These are phyloP conservation scores for Lonchura striata DNA, from an alignment of 2,113 vertebrate genomes.

Conservation along the genomic window DNA sequence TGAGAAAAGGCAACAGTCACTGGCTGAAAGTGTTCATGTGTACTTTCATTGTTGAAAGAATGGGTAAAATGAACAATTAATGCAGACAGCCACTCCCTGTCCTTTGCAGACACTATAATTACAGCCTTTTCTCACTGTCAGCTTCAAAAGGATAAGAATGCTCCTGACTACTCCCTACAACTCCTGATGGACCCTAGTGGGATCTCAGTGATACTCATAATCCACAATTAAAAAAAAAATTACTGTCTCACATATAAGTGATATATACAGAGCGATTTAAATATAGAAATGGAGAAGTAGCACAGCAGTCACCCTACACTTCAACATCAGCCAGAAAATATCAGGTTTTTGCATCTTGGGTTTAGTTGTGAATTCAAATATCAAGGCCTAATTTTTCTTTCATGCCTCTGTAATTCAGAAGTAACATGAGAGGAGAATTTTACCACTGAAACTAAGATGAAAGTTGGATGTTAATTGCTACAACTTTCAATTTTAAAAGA, in stretches of 20 bases:
- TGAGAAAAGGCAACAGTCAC: neutral
- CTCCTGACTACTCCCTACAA: neutral
- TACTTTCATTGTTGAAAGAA: neutral
- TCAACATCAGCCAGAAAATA: neutral
- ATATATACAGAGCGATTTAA: neutral
- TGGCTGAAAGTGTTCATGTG: neutral
- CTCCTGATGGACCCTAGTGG: neutral
- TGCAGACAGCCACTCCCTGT: neutral
- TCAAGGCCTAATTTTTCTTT: neutral
- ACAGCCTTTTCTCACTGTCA: neutral
- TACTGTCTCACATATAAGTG: neutral
- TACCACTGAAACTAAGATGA: neutral
- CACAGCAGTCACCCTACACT: neutral
- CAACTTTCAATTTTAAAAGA: slow-evolving; percentile 32
- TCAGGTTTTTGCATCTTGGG: neutral
- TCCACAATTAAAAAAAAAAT: neutral
- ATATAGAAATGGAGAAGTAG: neutral
- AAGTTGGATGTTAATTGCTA: neutral
- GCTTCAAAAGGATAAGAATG: neutral
- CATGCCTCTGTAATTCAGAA: neutral
- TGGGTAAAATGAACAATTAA: neutral
- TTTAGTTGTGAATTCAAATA: neutral
- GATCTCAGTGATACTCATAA: neutral
- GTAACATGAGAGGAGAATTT: neutral
- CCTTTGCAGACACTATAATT: neutral